Evolutionary conservation across 1,140 invertebrate species (phyloP).

Genomic region (Gryllus bimaculatus): DNA sequence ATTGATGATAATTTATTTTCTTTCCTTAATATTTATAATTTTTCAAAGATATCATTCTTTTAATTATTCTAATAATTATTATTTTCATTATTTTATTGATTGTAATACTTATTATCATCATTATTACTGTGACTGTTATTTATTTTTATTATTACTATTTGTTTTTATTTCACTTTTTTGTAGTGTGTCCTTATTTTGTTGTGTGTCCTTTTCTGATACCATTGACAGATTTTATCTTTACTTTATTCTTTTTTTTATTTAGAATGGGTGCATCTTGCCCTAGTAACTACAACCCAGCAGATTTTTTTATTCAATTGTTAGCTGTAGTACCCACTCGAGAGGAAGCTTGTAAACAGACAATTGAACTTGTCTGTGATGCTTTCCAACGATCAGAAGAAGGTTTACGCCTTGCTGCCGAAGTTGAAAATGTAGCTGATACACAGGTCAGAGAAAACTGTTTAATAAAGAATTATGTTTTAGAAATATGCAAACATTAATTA

Average conservation of each 20-base stretch:
- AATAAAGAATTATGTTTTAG: neutral
- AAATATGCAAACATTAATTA: neutral
- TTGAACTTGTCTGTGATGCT: constrained; percentile 67
- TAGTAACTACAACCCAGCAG: constrained; percentile 88
- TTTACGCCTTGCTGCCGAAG: constrained; percentile 43
- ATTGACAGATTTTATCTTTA: too few relatives aligned
- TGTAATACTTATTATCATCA: neutral
- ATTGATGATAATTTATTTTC: neutral
- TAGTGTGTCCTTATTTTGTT: too few relatives aligned
- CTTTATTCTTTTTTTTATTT: too few relatives aligned
- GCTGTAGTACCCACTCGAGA: constrained; percentile 79
- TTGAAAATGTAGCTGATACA: constrained; percentile 25
- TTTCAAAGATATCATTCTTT: neutral
- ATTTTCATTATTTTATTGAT: neutral
- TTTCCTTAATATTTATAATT: neutral
- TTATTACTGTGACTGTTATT: neutral
- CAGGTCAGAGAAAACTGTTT: neutral
- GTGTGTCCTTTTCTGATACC: too few relatives aligned
- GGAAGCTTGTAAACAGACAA: constrained; percentile 57
- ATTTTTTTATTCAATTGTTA: constrained; percentile 87
- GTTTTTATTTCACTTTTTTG: too few relatives aligned
- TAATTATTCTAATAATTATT: neutral
- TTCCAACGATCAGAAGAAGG: constrained; percentile 56
- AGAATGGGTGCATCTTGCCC: constrained; percentile 69
- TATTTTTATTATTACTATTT: neutral